Conservation (phyloP, 2,797 vertebrate genomes). For the Alosa sapidissima region DNA sequence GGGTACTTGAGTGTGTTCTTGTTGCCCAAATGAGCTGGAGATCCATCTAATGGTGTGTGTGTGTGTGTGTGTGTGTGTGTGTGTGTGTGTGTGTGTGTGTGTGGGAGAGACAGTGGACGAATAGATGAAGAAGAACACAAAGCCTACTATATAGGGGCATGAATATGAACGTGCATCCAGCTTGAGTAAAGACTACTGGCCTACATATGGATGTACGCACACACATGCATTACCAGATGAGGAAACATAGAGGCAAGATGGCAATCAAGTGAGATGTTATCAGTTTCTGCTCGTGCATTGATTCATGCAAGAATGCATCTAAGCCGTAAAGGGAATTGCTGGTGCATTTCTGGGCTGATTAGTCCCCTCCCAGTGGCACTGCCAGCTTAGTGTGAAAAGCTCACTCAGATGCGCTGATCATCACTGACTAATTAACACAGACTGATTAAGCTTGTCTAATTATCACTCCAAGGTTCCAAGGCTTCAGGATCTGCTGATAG, state of each 20-base stretch:
- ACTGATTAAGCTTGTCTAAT: conserved; percentile 30
- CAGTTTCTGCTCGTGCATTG: neutral
- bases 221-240: neutral
- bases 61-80: neutral
- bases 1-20: neutral
- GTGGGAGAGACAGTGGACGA: neutral
- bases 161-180: neutral
- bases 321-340: conserved; percentile 1
- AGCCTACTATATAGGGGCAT: neutral
- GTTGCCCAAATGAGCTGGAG: neutral
- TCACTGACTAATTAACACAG: conserved; percentile 35
- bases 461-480: neutral
- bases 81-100: neutral
- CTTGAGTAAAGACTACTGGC: neutral
- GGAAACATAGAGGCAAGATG: neutral
- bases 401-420: neutral
- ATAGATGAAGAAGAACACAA: neutral
- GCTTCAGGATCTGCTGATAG: neutral
- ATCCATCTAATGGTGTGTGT: neutral
- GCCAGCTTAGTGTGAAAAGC: conserved; percentile 28
- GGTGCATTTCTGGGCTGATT: conserved; percentile 27
- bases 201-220: neutral
- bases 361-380: conserved; percentile 2
- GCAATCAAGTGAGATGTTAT: neutral
- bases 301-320: neutral